These are phyloP conservation scores for Tichodroma muraria DNA, from an alignment of 2,113 vertebrate genomes.

Conservation along the genomic window DNA sequence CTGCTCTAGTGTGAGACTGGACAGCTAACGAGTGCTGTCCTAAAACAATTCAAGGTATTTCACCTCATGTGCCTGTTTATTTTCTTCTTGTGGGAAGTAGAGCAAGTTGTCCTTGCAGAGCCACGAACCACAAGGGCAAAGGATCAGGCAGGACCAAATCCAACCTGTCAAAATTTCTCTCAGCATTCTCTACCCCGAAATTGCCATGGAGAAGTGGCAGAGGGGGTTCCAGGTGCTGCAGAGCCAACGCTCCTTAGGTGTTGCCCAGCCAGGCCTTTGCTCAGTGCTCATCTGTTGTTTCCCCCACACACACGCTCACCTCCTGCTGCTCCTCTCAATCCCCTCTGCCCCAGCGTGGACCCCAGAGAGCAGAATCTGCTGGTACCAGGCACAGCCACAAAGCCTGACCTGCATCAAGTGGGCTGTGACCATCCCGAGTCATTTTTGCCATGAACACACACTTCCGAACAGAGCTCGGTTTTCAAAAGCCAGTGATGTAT, in stretches of 20 bases:
- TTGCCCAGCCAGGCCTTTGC: not conserved
- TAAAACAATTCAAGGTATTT: not conserved
- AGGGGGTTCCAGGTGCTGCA: not conserved
- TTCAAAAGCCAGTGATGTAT: not conserved
- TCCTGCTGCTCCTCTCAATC: not conserved
- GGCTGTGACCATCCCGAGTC: not conserved
- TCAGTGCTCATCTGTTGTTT: not conserved
- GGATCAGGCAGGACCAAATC: not conserved
- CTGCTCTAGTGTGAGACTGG: not conserved
- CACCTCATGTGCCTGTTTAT: not conserved
- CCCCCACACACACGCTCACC: not conserved
- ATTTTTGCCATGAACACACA: not conserved
- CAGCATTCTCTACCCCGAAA: not conserved
- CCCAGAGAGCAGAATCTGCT: not conserved
- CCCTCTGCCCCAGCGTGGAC: not conserved
- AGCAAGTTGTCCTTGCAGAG: not conserved
- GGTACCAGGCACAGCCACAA: not conserved
- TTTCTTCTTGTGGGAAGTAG: not conserved
- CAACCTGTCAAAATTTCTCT: not conserved
- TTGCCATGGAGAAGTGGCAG: not conserved
- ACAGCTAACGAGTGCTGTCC: not conserved
- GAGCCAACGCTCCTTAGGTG: not conserved
- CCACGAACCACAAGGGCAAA: not conserved
- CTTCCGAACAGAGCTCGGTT: not conserved
- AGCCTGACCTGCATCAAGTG: not conserved